Conservation (phyloP, 2,888 invertebrate species). For the Mantis religiosa region DNA sequence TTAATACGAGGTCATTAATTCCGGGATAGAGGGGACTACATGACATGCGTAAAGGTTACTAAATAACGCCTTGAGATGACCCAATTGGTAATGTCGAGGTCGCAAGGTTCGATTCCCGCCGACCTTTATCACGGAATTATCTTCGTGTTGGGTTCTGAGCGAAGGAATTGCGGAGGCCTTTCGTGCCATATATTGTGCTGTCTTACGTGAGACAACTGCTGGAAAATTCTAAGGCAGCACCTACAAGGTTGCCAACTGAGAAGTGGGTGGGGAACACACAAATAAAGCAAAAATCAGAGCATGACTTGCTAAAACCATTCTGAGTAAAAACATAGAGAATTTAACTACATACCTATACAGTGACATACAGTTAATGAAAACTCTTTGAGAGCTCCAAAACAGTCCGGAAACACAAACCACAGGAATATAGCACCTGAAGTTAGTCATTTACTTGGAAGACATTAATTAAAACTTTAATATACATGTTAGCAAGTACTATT, state of each 20-base stretch:
- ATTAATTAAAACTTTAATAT: too few species aligned
- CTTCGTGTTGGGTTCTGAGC: background rate
- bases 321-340: background rate
- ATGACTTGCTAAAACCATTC: background rate
- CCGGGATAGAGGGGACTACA: background rate
- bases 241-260: background rate
- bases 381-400: too few species aligned
- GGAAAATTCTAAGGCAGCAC: background rate
- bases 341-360: too few species aligned
- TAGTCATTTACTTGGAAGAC: too few species aligned
- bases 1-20: background rate
- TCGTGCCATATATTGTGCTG: background rate
- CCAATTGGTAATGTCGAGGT: background rate
- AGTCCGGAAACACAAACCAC: too few species aligned
- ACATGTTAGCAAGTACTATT: too few species aligned
- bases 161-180: background rate
- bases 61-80: background rate
- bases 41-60: background rate
- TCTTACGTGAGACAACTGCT: background rate
- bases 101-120: background rate
- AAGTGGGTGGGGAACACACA: background rate
- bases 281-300: background rate
- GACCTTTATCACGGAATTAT: background rate
- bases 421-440: too few species aligned
- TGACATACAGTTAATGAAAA: too few species aligned